Evolutionary conservation across 2,113 vertebrate species (phyloP).

Genomic region (Anoplopoma fimbria): DNA sequence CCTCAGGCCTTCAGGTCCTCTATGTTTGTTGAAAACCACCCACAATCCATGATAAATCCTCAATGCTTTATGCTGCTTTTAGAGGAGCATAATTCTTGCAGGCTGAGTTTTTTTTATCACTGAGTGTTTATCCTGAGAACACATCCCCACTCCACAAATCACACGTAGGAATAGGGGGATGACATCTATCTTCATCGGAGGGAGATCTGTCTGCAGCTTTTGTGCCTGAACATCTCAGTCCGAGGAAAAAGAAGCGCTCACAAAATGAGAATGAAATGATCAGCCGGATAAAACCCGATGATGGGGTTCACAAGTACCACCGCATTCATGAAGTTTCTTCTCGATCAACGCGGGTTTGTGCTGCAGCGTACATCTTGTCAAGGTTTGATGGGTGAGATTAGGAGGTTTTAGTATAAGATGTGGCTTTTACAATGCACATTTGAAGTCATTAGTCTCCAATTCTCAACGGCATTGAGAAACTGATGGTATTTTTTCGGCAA

Average conservation of each 20-base stretch:
- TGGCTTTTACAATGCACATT: background rate
- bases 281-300: slow-evolving; percentile 12
- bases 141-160: slow-evolving; percentile 51
- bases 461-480: background rate
- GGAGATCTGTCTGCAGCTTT: slow-evolving; percentile 41
- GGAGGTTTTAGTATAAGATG: background rate
- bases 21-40: slow-evolving; percentile 22
- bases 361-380: slow-evolving; percentile 15
- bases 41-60: slow-evolving; percentile 42
- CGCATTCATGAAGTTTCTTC: slow-evolving; percentile 4
- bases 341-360: slow-evolving; percentile 33
- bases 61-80: slow-evolving; percentile 73
- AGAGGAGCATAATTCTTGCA: slow-evolving; percentile 71
- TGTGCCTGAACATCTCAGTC: slow-evolving; percentile 14
- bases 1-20: background rate
- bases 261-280: slow-evolving; percentile 13
- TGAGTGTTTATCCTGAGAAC: slow-evolving; percentile 74
- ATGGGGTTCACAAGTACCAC: slow-evolving; percentile 15
- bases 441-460: background rate
- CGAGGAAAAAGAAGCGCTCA: background rate
- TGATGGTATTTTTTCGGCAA: background rate
- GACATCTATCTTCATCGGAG: slow-evolving; percentile 65
- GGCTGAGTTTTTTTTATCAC: slow-evolving; percentile 62
- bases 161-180: slow-evolving; percentile 51
- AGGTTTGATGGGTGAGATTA: slow-evolving; percentile 29